Percentiles rank a stretch among this genome's conserved stretches.
Conservation (phyloP, 1,140 invertebrate genomes). For the Pseudobourletiella spinata region DNA sequence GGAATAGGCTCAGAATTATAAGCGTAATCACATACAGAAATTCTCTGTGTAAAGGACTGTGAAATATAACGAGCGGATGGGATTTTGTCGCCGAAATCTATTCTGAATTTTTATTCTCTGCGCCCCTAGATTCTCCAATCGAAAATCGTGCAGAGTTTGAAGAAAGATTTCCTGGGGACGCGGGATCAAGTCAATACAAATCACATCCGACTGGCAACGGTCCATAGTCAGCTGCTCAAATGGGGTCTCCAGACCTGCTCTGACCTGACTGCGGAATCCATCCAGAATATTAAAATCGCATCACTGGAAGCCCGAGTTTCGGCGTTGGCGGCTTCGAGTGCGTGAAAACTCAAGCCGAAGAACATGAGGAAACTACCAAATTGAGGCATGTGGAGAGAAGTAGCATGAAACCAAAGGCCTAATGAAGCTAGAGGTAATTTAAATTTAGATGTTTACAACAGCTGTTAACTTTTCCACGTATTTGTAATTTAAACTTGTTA, state of each 20-base stretch:
- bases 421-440: neutral
- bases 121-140: constrained; percentile 8
- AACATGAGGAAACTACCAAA: no score
- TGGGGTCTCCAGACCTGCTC: constrained; percentile 22
- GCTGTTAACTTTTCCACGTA: no score
- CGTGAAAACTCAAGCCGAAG: no score
- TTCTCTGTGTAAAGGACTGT: no score
- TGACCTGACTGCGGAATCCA: constrained; percentile 14
- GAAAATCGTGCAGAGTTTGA: constrained; percentile 1
- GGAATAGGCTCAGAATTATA: no score
- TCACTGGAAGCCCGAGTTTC: constrained; percentile 8
- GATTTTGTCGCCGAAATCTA: no score
- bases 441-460: neutral
- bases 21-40: no score
- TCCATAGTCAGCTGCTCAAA: constrained; percentile 24
- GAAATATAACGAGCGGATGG: no score
- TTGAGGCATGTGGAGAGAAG: neutral
- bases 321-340: no score
- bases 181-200: constrained; percentile 7
- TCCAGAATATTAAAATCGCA: constrained; percentile 19
- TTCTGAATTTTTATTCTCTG: neutral
- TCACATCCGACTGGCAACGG: constrained; percentile 16
- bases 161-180: constrained; percentile 12
- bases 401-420: neutral
- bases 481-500: neutral